phyloP scores from a whole-genome alignment of 2,888 invertebrate genomes.

The Sipha maydis region DNA sequence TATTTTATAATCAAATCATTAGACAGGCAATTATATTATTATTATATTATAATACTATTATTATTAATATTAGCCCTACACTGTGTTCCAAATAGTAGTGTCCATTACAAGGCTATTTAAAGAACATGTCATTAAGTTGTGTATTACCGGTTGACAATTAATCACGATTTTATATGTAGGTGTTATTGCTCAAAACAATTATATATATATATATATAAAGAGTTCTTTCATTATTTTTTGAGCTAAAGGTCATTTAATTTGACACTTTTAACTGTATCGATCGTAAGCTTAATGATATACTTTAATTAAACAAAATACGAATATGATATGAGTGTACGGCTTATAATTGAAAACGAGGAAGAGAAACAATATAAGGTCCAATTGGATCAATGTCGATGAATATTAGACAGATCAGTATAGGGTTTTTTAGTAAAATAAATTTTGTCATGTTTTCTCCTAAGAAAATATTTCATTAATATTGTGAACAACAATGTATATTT shows the following conservation, averaged over 20 bases:
- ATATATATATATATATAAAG: too few relatives aligned
- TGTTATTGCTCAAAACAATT: slow-evolving; percentile 13
- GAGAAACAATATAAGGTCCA: too few relatives aligned
- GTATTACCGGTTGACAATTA: neutral
- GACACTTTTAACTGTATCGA: neutral
- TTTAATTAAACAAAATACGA: neutral
- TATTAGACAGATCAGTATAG: too few relatives aligned
- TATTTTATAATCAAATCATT: too few relatives aligned
- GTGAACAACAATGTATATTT: too few relatives aligned
- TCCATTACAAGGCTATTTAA: neutral
- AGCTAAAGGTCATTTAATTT: slow-evolving; percentile 29
- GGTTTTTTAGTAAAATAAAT: too few relatives aligned
- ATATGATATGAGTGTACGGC: neutral
- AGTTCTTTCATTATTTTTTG: neutral
- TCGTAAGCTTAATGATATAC: neutral
- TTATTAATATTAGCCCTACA: neutral
- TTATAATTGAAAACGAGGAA: neutral
- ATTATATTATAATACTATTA: too few relatives aligned
- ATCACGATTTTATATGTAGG: slow-evolving; percentile 10
- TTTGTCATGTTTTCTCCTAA: too few relatives aligned
- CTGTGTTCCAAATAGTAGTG: neutral
- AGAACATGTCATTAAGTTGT: neutral
- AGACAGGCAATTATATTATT: too few relatives aligned
- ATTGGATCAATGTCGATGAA: too few relatives aligned
- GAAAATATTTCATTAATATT: too few relatives aligned